Evolutionary conservation across 2,797 vertebrate species (phyloP), one percentile per base, ranked within the genome.

Genomic region (Poliocrania exsul): DNA sequence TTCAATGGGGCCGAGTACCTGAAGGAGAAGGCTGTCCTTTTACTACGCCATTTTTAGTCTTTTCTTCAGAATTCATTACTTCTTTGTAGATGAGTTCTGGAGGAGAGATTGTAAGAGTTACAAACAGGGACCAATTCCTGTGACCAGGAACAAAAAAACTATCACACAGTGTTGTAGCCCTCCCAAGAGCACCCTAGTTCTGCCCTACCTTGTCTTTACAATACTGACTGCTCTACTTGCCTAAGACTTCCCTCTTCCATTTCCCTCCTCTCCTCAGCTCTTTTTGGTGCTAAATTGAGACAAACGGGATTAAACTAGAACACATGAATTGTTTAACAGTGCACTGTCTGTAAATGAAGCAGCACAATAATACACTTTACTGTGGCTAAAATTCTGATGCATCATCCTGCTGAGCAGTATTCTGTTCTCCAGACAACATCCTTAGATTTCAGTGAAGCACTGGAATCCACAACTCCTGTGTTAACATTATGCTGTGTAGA

Each of bases 11-110:
- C 82, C 92, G 99, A 99, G 99, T 99, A 99, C 99, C 99, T 99
- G 99, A 99, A 99, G 99, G 99, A 98, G 99, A 99, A 97, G 99
- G 99, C 81, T 99, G 99, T 98, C 99, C 99, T 99, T 99, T 99
- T 98, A 99, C 99, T 96, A 99, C 99, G 12, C 99, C 99, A 87
- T 99, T 99, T 98, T 99, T 99, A 96, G 99, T 99, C 98, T 99
- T 99, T 98, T 99, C 99, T 98, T 99, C 99, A 90, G 99, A 99
- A 98, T 99, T 99, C 99, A 99, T 99, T 97, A 99, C 99, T 98
- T 99, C 99, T 98, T 99, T 99, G 98, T 99, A 99, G 98, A 99
- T 99, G 87, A 99, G 98, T 97, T 99, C 99, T 99, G 97, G n/a
- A 95, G 96, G 77, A 93, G 46, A 97, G 19, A 89, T 85, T 40